phyloP scores from a whole-genome alignment of 64 coral and sea anemone species.

The Dendronephthya gigantea region DNA sequence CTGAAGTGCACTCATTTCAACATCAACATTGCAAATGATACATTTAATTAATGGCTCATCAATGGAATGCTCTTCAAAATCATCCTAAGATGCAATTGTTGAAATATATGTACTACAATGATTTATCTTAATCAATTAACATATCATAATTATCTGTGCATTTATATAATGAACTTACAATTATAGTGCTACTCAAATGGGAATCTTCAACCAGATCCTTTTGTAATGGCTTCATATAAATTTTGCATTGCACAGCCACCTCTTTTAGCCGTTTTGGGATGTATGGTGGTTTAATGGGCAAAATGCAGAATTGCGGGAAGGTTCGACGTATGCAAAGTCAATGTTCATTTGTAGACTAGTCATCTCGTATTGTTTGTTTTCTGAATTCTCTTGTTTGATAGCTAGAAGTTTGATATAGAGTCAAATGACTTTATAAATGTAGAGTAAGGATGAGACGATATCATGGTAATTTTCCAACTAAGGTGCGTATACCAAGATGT shows the following conservation, averaged over 20 bases:
- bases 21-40: neutral
- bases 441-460: no score
- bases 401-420: no score
- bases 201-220: neutral
- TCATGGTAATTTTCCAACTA: no score
- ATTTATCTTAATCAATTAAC: neutral
- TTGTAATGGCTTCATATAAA: neutral
- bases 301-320: neutral
- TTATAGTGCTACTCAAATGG: neutral
- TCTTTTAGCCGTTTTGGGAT: neutral
- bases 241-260: neutral
- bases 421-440: no score
- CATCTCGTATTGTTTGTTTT: no score
- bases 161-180: neutral
- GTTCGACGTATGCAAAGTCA: no score
- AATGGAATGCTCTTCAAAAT: neutral
- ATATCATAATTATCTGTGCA: neutral
- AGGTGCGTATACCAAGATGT: no score
- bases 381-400: no score
- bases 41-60: neutral
- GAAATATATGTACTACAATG: no score
- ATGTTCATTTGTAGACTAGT: no score
- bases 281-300: neutral
- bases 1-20: neutral
- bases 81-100: neutral